Percentiles rank a stretch among this genome's conserved stretches.
Conservation (phyloP, 2,797 vertebrate species). For the Dendrocincla fuliginosa region DNA sequence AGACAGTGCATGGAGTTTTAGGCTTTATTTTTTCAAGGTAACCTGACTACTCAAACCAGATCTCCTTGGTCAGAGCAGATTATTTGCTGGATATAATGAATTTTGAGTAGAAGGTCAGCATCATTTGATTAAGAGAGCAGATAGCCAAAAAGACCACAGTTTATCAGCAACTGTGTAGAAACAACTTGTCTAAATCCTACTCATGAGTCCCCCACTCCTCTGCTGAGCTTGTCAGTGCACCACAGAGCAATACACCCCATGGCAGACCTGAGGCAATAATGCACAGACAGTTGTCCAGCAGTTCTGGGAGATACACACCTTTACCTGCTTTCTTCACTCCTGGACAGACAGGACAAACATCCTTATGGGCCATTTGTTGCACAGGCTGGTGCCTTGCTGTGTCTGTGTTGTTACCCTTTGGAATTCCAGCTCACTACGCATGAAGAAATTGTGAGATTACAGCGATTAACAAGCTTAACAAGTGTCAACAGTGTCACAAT, state of each 20-base stretch:
- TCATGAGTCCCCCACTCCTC: neutral
- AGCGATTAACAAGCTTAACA: neutral
- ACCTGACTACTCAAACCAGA: neutral
- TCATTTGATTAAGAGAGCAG: neutral
- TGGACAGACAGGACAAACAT: neutral
- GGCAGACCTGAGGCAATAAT: neutral
- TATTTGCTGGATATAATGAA: neutral
- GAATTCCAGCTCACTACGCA: neutral
- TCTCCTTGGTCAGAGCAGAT: neutral
- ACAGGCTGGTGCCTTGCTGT: neutral
- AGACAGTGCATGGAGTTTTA: neutral
- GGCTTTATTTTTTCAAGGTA: neutral
- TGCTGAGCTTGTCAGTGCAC: neutral
- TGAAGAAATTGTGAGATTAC: neutral
- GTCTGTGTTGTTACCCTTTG: neutral
- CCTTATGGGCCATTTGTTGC: neutral
- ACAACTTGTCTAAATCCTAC: neutral
- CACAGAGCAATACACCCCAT: neutral
- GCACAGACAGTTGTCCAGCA: neutral
- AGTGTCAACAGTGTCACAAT: slow-evolving; percentile 3
- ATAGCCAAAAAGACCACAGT: neutral
- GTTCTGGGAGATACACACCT: neutral
- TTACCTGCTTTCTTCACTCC: neutral
- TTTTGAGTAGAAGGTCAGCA: neutral
- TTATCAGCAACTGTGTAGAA: neutral